Conservation (phyloP, 2,113 vertebrate genomes). For the Phrynosoma platyrhinos region DNA sequence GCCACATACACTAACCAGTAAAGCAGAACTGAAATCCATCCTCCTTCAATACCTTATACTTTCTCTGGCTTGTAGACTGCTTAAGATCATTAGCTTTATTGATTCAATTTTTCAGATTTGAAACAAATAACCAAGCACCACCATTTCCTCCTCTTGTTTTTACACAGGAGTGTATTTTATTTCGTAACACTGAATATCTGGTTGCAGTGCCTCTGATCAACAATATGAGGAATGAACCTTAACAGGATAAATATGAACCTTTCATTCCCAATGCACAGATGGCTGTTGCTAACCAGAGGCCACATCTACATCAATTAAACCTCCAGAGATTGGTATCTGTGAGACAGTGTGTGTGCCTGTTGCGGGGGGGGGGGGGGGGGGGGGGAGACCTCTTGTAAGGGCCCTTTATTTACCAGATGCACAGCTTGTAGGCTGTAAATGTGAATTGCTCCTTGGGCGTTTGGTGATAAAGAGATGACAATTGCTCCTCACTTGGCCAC, state of each 20-base stretch:
- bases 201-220: constrained; percentile 25
- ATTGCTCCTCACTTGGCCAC: accelerated
- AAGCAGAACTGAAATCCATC: neutral
- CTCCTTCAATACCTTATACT: neutral
- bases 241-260: constrained; percentile 8
- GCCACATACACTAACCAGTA: neutral
- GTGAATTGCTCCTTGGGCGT: neutral
- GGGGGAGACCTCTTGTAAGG: neutral
- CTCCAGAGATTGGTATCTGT: neutral
- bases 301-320: constrained; percentile 11
- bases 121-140: neutral
- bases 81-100: neutral
- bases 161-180: neutral
- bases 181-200: neutral
- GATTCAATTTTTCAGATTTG: neutral
- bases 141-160: neutral
- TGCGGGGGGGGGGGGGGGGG: neutral
- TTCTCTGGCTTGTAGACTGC: neutral
- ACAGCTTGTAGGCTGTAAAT: neutral
- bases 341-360: no score
- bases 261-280: constrained; percentile 21
- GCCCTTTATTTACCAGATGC: neutral
- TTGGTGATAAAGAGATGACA: neutral
- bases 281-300: constrained; percentile 34
- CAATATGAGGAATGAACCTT: neutral